Conservation (phyloP, 2,113 vertebrate species). For the Hippopotamus amphibius region DNA sequence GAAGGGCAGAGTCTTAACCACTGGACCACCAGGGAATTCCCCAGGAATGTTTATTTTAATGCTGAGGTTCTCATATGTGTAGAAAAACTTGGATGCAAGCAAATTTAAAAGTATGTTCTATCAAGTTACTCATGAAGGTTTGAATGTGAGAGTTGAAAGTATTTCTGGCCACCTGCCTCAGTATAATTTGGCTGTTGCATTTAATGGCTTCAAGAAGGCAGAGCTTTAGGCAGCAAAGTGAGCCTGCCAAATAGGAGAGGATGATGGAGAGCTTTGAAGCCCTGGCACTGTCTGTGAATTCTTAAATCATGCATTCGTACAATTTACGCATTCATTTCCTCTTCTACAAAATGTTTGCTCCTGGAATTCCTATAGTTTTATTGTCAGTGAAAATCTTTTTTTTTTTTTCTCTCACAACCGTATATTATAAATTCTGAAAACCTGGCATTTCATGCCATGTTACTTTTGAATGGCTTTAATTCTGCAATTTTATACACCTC, state of each 20-base stretch:
- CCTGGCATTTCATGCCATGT: conserved; percentile 57
- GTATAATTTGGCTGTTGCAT: neutral
- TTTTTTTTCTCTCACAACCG: neutral
- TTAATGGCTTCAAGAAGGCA: neutral
- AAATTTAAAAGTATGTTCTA: neutral
- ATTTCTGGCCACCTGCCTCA: neutral
- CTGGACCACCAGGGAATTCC: neutral
- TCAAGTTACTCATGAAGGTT: neutral
- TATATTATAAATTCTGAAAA: conserved; percentile 71
- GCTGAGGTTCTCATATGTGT: neutral
- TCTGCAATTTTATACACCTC: conserved; percentile 50
- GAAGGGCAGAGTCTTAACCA: too few relatives aligned
- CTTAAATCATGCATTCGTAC: neutral
- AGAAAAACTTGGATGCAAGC: conserved; percentile 21
- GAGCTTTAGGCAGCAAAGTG: neutral
- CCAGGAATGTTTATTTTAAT: neutral
- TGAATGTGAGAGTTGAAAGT: conserved; percentile 24
- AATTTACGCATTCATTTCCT: conserved; percentile 18
- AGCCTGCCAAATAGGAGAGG: neutral
- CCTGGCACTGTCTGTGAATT: neutral
- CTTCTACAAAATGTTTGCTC: conserved; percentile 66
- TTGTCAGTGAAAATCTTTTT: conserved; percentile 55
- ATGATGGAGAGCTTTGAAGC: neutral
- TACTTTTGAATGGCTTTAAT: conserved; percentile 67
- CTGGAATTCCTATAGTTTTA: conserved; percentile 3